Percentiles rank a stretch among this genome's conserved stretches.
Conservation (phyloP, 2,113 vertebrate species). For the Sigmodon hispidus region DNA sequence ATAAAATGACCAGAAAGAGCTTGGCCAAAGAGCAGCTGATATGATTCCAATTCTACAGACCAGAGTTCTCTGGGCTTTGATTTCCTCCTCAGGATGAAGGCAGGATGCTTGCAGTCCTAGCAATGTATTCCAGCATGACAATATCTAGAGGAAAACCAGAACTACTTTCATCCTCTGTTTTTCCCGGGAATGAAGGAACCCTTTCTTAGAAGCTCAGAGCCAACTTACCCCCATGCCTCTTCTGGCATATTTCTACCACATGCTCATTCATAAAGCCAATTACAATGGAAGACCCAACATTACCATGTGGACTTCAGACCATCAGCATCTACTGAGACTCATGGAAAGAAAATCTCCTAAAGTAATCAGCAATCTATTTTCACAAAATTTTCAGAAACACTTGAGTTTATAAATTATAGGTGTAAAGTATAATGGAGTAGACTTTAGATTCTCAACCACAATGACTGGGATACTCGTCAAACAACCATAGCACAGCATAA, state of each 20-base stretch:
- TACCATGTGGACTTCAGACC: background rate
- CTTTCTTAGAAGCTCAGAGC: background rate
- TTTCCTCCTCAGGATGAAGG: constrained; percentile 3
- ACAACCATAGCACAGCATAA: background rate
- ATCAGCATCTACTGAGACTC: background rate
- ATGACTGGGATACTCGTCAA: background rate
- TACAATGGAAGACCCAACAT: background rate
- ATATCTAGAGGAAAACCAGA: constrained; percentile 26
- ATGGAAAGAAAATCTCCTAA: constrained; percentile 2
- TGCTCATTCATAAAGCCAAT: background rate
- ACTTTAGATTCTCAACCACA: background rate
- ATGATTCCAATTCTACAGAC: background rate
- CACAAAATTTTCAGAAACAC: background rate
- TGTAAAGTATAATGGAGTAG: background rate
- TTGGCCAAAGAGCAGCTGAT: background rate
- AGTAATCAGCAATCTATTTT: background rate
- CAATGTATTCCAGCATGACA: background rate
- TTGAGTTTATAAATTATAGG: constrained; percentile 35
- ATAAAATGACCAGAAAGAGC: background rate
- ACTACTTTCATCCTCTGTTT: background rate
- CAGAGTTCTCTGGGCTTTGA: background rate
- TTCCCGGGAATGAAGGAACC: background rate
- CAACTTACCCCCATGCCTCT: background rate
- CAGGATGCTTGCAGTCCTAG: background rate
- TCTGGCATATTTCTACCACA: constrained; percentile 1